Evolutionary conservation across 1,140 invertebrate genomes (phyloP).

Genomic region (Piezodorus guildinii): DNA sequence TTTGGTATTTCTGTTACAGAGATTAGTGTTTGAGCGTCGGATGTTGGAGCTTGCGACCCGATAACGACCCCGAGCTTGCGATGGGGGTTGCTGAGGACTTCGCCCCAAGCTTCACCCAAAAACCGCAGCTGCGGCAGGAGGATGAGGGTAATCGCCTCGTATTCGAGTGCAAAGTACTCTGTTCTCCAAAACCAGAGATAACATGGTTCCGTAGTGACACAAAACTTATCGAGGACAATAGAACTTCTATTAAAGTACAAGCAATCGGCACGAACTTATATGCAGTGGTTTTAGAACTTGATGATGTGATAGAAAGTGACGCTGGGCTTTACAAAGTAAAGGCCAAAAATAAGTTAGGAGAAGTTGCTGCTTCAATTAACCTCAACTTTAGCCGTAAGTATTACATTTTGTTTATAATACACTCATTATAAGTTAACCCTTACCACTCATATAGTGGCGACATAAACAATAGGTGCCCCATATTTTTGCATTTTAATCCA

Average conservation of each 20-base stretch:
- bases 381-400: conserved; percentile 96
- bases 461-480: too few relatives aligned
- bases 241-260: conserved; percentile 76
- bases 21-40: conserved; percentile 1
- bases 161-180: conserved; percentile 85
- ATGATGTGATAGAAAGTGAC: conserved; percentile 90
- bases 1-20: background rate
- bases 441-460: too few relatives aligned
- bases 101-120: conserved; percentile 93
- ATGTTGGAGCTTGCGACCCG: conserved; percentile 8
- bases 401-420: background rate
- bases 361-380: conserved; percentile 95
- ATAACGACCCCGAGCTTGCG: conserved; percentile 9
- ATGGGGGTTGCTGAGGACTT: conserved; percentile 85
- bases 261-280: conserved; percentile 75
- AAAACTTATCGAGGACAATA: conserved; percentile 63
- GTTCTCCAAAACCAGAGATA: conserved; percentile 79
- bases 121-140: conserved; percentile 88
- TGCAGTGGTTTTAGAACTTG: conserved; percentile 80
- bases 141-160: conserved; percentile 90
- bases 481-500: too few relatives aligned
- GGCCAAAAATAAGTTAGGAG: conserved; percentile 94
- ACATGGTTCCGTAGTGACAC: conserved; percentile 82
- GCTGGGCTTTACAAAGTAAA: conserved; percentile 95
- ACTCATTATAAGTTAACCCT: background rate